phyloP scores from a whole-genome alignment of 2,797 vertebrate species.

The Ceryle rudis region DNA sequence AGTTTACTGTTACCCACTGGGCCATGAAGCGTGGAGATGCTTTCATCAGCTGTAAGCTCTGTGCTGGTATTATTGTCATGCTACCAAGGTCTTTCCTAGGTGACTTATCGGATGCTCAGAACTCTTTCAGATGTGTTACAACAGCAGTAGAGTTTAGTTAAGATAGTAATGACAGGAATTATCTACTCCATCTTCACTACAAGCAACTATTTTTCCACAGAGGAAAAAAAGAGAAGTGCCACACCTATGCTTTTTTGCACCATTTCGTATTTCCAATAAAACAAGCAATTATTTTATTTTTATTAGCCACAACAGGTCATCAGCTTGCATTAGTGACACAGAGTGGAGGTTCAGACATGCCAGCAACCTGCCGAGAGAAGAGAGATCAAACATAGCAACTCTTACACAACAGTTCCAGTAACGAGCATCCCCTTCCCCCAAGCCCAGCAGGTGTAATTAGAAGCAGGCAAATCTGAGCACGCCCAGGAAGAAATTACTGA shows the following conservation, averaged over 20 bases:
- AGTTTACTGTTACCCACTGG: neutral
- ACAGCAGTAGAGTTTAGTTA: neutral
- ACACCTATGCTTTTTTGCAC: neutral
- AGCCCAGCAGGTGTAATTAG: neutral
- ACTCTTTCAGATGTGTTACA: neutral
- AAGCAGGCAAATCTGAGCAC: neutral
- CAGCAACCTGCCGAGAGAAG: slow-evolving; percentile 57
- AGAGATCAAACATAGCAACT: neutral
- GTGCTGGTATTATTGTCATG: fast-evolving
- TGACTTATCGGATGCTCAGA: neutral
- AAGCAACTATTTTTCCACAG: neutral
- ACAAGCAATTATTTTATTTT: slow-evolving; percentile 40
- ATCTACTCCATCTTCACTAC: neutral
- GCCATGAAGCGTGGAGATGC: fast-evolving
- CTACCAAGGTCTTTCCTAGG: neutral
- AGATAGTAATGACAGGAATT: neutral
- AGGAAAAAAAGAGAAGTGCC: neutral
- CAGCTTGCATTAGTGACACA: neutral
- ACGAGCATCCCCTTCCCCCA: neutral
- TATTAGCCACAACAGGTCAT: slow-evolving; percentile 39
- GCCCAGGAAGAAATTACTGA: neutral
- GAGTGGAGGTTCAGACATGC: neutral
- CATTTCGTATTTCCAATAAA: neutral
- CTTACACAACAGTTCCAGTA: neutral
- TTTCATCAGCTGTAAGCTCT: neutral